Base-by-base conservation (phyloP, 1,140 invertebrate species). In the Cydia strobilella region DNA sequence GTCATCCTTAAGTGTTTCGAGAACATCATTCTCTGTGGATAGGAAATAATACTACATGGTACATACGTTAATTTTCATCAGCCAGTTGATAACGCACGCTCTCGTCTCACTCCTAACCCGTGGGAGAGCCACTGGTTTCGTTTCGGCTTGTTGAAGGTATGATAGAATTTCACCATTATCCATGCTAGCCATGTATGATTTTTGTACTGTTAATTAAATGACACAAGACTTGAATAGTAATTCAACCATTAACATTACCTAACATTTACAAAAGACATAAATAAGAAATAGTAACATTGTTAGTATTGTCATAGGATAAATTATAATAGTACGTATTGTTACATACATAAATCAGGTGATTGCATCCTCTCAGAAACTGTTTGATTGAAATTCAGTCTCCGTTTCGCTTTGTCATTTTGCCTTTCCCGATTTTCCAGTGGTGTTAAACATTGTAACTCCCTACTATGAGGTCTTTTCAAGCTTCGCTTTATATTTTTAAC, bases 1-100 rank as follows among this genome's bases (percentile, higher is more conserved):
- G 3, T 3, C 27, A 27, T 27, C 27, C 27, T 27, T 3, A 4
- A 3, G 25, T 25, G 1, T 27, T 27, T 35, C 6, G 7, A 39
- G 35, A 39, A 9, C 35, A 39, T 35, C 0, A 35, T 39, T 39
- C 7, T 1, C 35, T 39, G 7, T 39, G 48, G 3, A 7, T 51
- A 51, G 15, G 5, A n/a, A 51, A 45, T 45, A 18, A 51, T 59
- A n/a, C 13, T 48, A 48, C 3, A 59, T 54, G 18, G 12, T 73
- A 88, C 90, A 86, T 77, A 91, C 90, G 73, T 90, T 86, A 7
- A 90, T 74, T 79, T 86, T 89, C 79, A 90, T 83, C 2, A 91
- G 71, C 90, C 90, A 91, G 71, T 91, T 90, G 18, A 90, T 76
- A n/a, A 88, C 76, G 76, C 87, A 90, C 0, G 90, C 84, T 2